phyloP scores from a whole-genome alignment of 2,113 vertebrate genomes.

The Stegostoma tigrinum region DNA sequence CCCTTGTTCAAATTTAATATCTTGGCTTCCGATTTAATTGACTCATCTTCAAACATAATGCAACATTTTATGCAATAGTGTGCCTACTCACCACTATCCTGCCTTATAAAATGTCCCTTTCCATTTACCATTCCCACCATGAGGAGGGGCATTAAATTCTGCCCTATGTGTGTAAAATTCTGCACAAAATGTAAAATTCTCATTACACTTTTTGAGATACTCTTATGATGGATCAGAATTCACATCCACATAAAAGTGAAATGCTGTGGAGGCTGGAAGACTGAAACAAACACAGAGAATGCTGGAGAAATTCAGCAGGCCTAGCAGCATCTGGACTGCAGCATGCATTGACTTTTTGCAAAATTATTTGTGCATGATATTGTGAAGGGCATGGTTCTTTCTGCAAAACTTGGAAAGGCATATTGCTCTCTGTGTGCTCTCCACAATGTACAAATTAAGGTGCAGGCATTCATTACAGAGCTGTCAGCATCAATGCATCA shows the following conservation, averaged over 20 bases:
- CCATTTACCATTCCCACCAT: no score
- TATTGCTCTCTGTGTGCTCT: neutral
- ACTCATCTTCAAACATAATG: no score
- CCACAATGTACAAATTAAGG: neutral
- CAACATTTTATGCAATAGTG: no score
- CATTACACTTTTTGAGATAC: neutral
- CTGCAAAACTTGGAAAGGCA: neutral
- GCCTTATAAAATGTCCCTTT: no score
- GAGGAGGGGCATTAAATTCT: no score
- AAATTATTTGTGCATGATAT: neutral
- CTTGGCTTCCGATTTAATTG: no score
- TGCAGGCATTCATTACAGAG: neutral
- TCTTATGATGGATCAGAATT: neutral
- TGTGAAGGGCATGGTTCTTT: neutral
- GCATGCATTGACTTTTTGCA: neutral
- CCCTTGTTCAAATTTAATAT: no score
- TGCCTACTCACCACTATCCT: no score
- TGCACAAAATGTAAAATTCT: neutral
- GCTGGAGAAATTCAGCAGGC: no score
- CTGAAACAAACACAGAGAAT: no score
- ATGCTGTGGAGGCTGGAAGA: no score
- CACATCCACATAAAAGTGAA: no score
- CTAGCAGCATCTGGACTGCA: neutral
- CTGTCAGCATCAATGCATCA: neutral
- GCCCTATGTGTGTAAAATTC: neutral